Evolutionary conservation across 2,888 invertebrate species (phyloP).

Genomic region (Oligia strigilis): DNA sequence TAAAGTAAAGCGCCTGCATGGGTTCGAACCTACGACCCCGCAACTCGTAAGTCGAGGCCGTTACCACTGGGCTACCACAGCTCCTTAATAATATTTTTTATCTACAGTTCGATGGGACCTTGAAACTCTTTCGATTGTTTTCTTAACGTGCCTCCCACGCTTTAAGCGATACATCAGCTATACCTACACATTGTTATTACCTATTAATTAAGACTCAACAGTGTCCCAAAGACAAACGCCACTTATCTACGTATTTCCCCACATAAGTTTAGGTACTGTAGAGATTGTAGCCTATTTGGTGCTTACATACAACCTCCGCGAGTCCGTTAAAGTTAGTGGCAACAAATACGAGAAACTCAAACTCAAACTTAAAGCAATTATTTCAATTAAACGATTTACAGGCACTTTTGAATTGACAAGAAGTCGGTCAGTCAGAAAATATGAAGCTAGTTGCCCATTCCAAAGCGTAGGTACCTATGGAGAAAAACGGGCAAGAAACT

Average conservation of each 20-base stretch:
- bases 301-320: too few relatives aligned
- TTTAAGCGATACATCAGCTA: neutral
- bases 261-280: neutral
- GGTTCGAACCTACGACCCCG: neutral
- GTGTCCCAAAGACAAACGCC: neutral
- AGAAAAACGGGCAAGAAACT: too few relatives aligned
- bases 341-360: too few relatives aligned
- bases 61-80: neutral
- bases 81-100: neutral
- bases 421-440: too few relatives aligned
- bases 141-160: conserved; percentile 16
- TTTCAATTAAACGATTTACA: too few relatives aligned
- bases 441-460: too few relatives aligned
- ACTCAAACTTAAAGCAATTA: too few relatives aligned
- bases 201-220: conserved; percentile 3
- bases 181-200: neutral
- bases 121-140: conserved; percentile 29
- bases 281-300: neutral
- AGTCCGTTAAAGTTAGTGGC: too few relatives aligned
- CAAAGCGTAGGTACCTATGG: too few relatives aligned
- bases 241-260: neutral
- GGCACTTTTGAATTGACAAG: too few relatives aligned
- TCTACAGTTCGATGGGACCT: neutral
- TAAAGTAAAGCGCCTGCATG: neutral
- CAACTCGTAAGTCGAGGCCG: neutral